Conservation (phyloP, 2,888 invertebrate species). For the Drosophila maculinotata region DNA sequence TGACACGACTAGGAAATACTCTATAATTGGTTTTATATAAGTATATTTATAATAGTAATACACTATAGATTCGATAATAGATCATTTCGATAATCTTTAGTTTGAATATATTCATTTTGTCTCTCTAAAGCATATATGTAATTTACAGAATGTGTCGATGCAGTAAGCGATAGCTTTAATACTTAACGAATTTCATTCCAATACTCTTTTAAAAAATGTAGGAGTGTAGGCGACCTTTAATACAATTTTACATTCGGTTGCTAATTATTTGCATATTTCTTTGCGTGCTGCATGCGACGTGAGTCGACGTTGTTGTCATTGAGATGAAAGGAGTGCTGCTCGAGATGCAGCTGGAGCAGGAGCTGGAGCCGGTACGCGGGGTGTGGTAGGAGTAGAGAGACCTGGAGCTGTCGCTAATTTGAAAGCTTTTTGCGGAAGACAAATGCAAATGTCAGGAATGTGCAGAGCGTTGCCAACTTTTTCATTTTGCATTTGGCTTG, state of each 20-base stretch:
- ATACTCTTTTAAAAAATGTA: background rate
- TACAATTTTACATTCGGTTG: slow-evolving; percentile 49
- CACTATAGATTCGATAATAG: no score
- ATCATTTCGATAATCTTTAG: no score
- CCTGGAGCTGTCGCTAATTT: slow-evolving; percentile 67
- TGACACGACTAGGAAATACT: no score
- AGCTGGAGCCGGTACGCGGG: background rate
- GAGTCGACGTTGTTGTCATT: slow-evolving; percentile 17
- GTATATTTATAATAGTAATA: no score
- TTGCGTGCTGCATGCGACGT: slow-evolving; percentile 52
- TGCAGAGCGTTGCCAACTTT: slow-evolving; percentile 61
- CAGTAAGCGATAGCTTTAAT: no score
- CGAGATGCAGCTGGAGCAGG: background rate
- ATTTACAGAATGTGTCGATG: no score
- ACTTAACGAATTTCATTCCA: no score
- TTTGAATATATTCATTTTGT: no score
- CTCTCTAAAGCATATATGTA: no score
- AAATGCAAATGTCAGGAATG: slow-evolving; percentile 76
- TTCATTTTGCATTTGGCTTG: slow-evolving; percentile 62
- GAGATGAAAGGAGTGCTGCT: slow-evolving; percentile 1
- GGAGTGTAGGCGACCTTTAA: slow-evolving; percentile 30
- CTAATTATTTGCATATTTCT: slow-evolving; percentile 76
- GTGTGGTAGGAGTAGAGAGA: slow-evolving; percentile 21
- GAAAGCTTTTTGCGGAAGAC: slow-evolving; percentile 74
- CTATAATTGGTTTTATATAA: no score